Evolutionary conservation across 64 coral and sea anemone species (phyloP).

Genomic region (Astreopora myriophthalma): DNA sequence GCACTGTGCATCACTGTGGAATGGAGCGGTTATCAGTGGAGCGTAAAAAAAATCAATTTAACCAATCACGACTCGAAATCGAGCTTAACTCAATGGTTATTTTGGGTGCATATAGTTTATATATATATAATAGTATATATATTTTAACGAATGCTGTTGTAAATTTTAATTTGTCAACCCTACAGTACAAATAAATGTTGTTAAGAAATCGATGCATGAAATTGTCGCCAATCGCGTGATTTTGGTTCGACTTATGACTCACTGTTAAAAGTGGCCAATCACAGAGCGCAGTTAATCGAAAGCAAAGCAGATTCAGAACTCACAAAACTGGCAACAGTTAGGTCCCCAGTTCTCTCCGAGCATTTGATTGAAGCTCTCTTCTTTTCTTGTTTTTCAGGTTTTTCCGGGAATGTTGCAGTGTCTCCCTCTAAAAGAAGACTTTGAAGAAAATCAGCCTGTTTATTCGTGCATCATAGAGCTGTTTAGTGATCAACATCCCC

Average conservation of each 20-base stretch:
- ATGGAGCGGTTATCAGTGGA: neutral
- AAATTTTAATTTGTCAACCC: too few species aligned
- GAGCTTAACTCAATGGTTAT: too few species aligned
- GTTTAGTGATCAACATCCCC: conserved; percentile 93
- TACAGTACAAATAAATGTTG: too few species aligned
- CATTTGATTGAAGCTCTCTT: neutral
- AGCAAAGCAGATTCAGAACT: neutral
- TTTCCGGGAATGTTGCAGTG: conserved; percentile 88
- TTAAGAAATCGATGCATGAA: too few species aligned
- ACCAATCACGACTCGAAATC: neutral
- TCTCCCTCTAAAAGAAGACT: conserved; percentile 91
- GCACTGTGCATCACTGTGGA: neutral
- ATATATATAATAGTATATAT: too few species aligned
- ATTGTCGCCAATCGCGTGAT: too few species aligned
- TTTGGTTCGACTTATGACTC: neutral
- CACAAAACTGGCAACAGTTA: neutral
- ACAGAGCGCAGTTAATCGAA: neutral
- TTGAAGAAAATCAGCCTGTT: conserved; percentile 92
- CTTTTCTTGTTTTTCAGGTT: conserved; percentile 51
- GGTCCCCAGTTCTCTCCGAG: neutral
- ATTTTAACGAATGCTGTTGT: too few species aligned
- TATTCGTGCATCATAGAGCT: conserved; percentile 97
- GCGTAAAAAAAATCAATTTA: neutral
- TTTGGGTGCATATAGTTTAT: too few species aligned
- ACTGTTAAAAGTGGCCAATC: neutral